Conservation (phyloP, 2,113 vertebrate genomes). For the Tor tambroides region DNA sequence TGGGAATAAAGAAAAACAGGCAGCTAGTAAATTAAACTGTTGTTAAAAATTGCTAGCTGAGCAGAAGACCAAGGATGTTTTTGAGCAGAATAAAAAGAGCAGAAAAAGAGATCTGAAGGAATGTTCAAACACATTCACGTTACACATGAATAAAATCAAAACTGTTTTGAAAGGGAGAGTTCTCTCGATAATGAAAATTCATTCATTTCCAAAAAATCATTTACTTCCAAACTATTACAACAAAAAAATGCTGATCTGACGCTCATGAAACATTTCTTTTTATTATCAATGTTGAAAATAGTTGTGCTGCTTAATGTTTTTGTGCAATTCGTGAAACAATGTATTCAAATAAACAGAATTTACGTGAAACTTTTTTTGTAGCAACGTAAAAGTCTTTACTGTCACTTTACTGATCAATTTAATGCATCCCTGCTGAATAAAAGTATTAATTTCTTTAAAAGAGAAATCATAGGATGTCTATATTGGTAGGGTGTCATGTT, state of each 20-base stretch:
- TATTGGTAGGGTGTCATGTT: no score
- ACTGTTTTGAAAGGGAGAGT: neutral
- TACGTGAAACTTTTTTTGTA: neutral
- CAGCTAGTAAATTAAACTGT: constrained; percentile 40
- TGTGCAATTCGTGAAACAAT: neutral
- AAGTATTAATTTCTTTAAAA: no score
- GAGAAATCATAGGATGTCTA: no score
- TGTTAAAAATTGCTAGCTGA: constrained; percentile 55
- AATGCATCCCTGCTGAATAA: no score
- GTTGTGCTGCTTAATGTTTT: neutral
- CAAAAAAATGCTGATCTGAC: neutral
- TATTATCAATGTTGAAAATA: neutral
- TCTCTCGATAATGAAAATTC: neutral
- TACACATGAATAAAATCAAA: neutral
- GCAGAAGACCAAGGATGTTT: constrained; percentile 44
- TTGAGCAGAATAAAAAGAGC: neutral
- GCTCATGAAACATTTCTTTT: neutral
- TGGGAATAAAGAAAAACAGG: neutral
- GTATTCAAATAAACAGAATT: neutral
- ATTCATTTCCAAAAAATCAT: neutral
- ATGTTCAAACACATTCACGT: neutral
- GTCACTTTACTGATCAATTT: neutral
- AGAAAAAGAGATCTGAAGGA: constrained; percentile 6
- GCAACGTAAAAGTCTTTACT: neutral
- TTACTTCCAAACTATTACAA: neutral